phyloP scores from a whole-genome alignment of 2,113 vertebrate genomes.

The Phylloscopus trochilus region DNA sequence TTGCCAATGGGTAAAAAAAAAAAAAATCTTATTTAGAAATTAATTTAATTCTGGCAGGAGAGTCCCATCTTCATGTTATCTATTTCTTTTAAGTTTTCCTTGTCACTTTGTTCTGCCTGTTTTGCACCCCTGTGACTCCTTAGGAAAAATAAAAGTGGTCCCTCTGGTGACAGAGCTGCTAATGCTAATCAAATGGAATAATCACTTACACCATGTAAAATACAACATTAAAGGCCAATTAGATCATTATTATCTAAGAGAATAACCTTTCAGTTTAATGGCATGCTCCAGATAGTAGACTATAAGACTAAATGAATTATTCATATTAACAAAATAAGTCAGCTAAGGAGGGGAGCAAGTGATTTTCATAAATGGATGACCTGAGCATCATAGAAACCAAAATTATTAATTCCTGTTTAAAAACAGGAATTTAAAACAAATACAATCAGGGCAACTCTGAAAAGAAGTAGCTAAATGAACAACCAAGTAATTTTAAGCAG shows the following conservation, averaged over 20 bases:
- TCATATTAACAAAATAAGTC: background rate
- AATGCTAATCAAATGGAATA: background rate
- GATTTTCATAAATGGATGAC: background rate
- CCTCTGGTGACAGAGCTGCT: background rate
- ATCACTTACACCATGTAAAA: background rate
- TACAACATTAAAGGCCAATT: background rate
- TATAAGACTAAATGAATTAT: background rate
- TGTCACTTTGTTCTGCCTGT: background rate
- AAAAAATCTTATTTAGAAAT: background rate
- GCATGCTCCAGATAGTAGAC: background rate
- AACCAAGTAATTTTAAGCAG: background rate
- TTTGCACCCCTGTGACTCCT: background rate
- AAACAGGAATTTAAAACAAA: background rate
- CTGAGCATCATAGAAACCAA: background rate
- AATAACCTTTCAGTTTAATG: background rate
- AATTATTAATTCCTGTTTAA: background rate
- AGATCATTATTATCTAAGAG: background rate
- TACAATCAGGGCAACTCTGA: background rate
- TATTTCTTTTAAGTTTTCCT: background rate
- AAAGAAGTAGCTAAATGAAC: background rate
- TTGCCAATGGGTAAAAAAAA: background rate
- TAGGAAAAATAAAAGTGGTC: background rate
- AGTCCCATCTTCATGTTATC: background rate
- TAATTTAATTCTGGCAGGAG: background rate
- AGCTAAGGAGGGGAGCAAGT: background rate